Evolutionary conservation across 2,113 vertebrate species (phyloP), one percentile per base, ranked within the genome.

Genomic region (Todiramphus chloris): DNA sequence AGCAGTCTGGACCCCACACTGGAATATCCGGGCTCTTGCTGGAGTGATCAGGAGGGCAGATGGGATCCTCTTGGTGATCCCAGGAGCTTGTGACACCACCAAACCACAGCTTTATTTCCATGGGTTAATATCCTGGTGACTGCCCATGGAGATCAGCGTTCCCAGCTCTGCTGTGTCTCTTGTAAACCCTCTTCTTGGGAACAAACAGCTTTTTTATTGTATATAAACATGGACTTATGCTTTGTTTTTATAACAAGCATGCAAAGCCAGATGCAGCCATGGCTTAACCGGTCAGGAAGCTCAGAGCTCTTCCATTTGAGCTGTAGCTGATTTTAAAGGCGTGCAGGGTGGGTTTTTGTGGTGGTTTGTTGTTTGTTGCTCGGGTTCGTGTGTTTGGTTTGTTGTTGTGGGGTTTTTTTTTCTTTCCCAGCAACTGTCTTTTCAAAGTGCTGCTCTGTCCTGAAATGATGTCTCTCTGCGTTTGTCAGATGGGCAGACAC

Each of bases 131-230:
- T 30, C 41, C 50, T 27, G 62, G 28, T 39, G 37, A 2, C 56
- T 1, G 4, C 44, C 35, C 0, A 6, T 11, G 1, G 70, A 44
- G 44, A 58, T 21, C 5, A 13, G 25, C 11, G 4, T 21, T 81
- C 56, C 60, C 55, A 67, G 56, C 81, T 35, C 69, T 53, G 24
- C 67, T 28, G 0, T 17, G 19, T 21, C 86, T 44, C 6, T 3
- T 43, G 14, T 3, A 39, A 87, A 50, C 33, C 56, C 58, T 31
- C 14, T 43, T 56, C 64, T 35, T 64, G 60, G 50, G 44, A 73
- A 50, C 53, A 64, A 73, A 35, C 31, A 43, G 35, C 39, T 50
- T 20, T 56, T 50, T 41, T 2, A 14, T 4, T 51, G 33, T 33
- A 30, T 19, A 35, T 37, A 64, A 79, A 60, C 82, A 53, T 0